These are phyloP conservation scores for Nephrotoma appendiculata DNA, from an alignment of 2,888 invertebrate species.

Conservation along the genomic window DNA sequence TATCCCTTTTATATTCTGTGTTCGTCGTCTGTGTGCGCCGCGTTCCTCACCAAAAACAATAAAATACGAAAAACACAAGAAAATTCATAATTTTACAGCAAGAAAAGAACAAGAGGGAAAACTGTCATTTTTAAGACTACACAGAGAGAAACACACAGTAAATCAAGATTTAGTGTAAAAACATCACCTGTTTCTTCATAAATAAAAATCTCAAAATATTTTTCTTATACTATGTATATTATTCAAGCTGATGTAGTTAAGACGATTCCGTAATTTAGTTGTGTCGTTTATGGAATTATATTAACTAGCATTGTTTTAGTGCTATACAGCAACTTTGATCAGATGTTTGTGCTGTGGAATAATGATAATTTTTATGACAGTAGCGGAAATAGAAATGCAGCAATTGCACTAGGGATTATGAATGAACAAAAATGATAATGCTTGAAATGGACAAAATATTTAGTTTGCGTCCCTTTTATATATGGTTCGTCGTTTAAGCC, in stretches of 20 bases:
- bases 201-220: not conserved
- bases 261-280: not conserved
- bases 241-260: not conserved
- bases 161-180: not conserved
- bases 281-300: not conserved
- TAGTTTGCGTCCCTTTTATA: no score
- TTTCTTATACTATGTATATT: not conserved
- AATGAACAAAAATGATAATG: no score
- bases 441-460: no score
- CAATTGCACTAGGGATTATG: no score
- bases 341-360: no score
- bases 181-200: not conserved
- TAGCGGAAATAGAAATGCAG: no score
- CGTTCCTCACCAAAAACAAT: not conserved
- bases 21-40: not conserved
- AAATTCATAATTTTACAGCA: not conserved
- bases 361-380: no score
- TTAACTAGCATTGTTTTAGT: not conserved
- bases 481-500: no score
- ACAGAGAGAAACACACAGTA: not conserved
- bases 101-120: not conserved
- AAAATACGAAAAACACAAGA: not conserved
- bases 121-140: not conserved
- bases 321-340: not conserved
- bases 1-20: not conserved